phyloP scores from a whole-genome alignment of 2,113 vertebrate genomes.

The Scophthalmus maximus region DNA sequence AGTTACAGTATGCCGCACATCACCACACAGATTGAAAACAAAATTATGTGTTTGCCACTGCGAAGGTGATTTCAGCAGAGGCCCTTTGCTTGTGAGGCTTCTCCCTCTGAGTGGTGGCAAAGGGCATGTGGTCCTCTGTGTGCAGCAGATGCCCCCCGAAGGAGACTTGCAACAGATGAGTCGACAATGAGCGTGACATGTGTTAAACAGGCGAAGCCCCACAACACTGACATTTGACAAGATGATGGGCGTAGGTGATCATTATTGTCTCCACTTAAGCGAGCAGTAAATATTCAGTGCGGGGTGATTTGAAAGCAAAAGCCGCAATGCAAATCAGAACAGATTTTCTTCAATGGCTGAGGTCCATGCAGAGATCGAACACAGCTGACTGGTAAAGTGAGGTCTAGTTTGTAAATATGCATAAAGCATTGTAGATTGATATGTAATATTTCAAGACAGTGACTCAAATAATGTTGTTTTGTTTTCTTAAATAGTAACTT shows the following conservation, averaged over 20 bases:
- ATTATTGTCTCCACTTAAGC: constrained; percentile 71
- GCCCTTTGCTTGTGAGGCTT: constrained; percentile 22
- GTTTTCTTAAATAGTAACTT: not conserved
- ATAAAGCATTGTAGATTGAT: not conserved
- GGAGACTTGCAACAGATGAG: constrained; percentile 70
- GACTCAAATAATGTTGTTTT: not conserved
- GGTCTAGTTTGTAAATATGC: not conserved
- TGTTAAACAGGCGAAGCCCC: constrained; percentile 77
- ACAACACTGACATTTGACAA: constrained; percentile 74
- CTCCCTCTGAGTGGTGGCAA: constrained; percentile 56
- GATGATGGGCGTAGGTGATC: constrained; percentile 67
- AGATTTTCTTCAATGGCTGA: constrained; percentile 42
- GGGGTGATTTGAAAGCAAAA: constrained; percentile 51
- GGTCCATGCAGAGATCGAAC: constrained; percentile 21
- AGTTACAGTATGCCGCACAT: constrained; percentile 27
- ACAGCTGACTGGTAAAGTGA: not conserved
- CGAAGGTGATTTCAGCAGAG: constrained; percentile 44
- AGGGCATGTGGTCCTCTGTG: constrained; percentile 59
- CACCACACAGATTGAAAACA: constrained; percentile 28
- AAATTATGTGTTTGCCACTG: constrained; percentile 43
- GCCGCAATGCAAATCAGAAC: constrained; percentile 57
- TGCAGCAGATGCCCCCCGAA: constrained; percentile 65
- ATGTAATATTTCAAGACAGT: not conserved
- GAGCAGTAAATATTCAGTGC: constrained; percentile 69
- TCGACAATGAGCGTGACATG: constrained; percentile 77